Percentiles rank a stretch among this genome's conserved stretches.
Evolutionary conservation across 1,140 invertebrate species (phyloP).

Genomic region (Amphibalanus amphitrite): DNA sequence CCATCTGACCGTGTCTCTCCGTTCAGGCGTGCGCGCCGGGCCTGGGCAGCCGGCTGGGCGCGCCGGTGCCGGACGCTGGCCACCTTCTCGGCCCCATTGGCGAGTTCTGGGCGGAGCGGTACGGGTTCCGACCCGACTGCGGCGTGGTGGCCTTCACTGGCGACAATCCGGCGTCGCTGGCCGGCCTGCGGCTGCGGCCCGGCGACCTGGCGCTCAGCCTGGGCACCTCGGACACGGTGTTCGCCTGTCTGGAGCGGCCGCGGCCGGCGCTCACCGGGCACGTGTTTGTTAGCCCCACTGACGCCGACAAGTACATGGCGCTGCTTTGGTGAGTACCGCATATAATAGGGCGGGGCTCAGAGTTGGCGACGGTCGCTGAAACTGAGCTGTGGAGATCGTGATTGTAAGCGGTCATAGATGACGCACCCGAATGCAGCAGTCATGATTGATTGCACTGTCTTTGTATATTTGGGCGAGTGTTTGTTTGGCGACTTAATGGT

Average conservation of each 20-base stretch:
- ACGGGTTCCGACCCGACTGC: conserved; percentile 62
- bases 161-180: conserved; percentile 75
- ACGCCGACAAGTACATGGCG: conserved; percentile 58
- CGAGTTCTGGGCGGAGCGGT: conserved; percentile 61
- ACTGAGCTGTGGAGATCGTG: too few species aligned
- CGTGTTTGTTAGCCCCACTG: conserved; percentile 67
- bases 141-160: conserved; percentile 76
- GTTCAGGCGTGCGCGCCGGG: conserved; percentile 44
- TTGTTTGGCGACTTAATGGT: too few species aligned
- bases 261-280: conserved; percentile 51
- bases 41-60: conserved; percentile 43
- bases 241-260: conserved; percentile 54
- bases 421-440: too few species aligned
- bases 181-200: conserved; percentile 54
- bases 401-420: too few species aligned
- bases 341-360: too few species aligned
- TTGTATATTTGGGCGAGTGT: too few species aligned
- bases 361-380: too few species aligned
- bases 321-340: conserved; percentile 72
- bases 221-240: conserved; percentile 81
- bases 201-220: conserved; percentile 76
- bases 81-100: conserved; percentile 51
- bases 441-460: too few species aligned
- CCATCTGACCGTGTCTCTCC: too few species aligned
- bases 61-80: conserved; percentile 43